Evolutionary conservation across 2,797 vertebrate genomes (phyloP), one percentile per base, ranked within the genome.

Genomic region (Enteromius thamalakanensis): DNA sequence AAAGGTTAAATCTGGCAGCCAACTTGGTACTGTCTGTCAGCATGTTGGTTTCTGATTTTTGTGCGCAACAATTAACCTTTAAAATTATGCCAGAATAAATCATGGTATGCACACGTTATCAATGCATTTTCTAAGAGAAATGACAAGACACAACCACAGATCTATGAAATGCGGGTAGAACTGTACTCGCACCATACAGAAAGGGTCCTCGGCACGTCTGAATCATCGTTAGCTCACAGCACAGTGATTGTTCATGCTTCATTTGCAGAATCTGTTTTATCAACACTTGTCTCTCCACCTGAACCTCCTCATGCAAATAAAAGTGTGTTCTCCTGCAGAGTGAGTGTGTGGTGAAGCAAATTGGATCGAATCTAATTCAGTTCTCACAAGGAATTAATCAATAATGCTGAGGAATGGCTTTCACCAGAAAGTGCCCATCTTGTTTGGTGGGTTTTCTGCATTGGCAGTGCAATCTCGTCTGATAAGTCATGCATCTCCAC

Each of bases 281-380:
- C 40, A 80, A 58, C 70, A 76, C 86, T 86, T 67, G n/a, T 9
- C 40, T 70, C 19, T 80, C 8, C 14, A 60, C 32, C 70, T 82
- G 51, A 8, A 58, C n/a, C n/a, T n/a, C 86, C 87, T 89, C 89
- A 93, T 92, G 93, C 91, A 94, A 92, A 93, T 92, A 86, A 55
- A 45, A 74, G 45, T 1, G 29, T 76, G 29, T 69, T 64, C 76
- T 80, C 45, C 84, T 65, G 88, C 90, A 90, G 90, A 90, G 88
- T 90, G 91, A 91, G 90, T 91, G 91, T 81, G 92, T 92, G 92
- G 90, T 86, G 89, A 90, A 93, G 91, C 90, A 94, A 93, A 95
- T 93, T 94, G 92, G 94, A 94, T 95, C 90, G 92, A 94, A 94
- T 93, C 91, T 92, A 94, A 94, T 94, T 94, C 92, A 92, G 93